Base-by-base conservation (phyloP, 2,797 vertebrate species). In the Streptopelia turtur region DNA sequence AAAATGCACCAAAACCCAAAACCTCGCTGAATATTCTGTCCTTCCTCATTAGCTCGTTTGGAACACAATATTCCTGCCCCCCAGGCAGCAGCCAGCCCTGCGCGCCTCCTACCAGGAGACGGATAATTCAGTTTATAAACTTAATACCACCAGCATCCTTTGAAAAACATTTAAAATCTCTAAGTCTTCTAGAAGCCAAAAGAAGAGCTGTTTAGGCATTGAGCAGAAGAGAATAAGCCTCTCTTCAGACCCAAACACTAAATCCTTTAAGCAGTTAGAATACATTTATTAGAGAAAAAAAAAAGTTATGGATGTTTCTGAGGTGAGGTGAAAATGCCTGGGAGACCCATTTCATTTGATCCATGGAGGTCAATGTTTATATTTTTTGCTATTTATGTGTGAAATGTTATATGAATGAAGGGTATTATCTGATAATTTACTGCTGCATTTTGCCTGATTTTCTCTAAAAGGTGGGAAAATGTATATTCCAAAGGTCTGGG, bases 401-500 rank as follows among this genome's bases (percentile, higher is more conserved):
- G 95, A 96, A 95, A 81, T 83, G 83, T 89, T 92, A 78, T 22
- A 88, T 88, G 91, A 98, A 96, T 95, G 60, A 83, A 82, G 35
- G 60, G 71, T 52, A 92, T 95, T 96, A 95, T 97, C 97, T 95
- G 77, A 88, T 90, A 91, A 95, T 92, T 95, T 97, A 96, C 50
- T 80, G 70, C 87, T 93, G 59, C 60, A 60, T 86, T 92, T 94
- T 76, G 90, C 83, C 75, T 89, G 78, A 70, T 72, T 79, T 87
- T 66, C 60, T 94, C 93, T 53, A 45, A 92, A 91, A 93, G 55
- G 47, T 80, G 74, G 31, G 56, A 86, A 86, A 86, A 33, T 4
- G 31, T 49, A 27, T 68, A 63, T 75, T 90, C 65, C 92, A 77
- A 91, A 86, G 33, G 37, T 69, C 83, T 23, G 88, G 68, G 23